Conservation (phyloP, 2,888 invertebrate genomes). For the Polylopha cassiicola region DNA sequence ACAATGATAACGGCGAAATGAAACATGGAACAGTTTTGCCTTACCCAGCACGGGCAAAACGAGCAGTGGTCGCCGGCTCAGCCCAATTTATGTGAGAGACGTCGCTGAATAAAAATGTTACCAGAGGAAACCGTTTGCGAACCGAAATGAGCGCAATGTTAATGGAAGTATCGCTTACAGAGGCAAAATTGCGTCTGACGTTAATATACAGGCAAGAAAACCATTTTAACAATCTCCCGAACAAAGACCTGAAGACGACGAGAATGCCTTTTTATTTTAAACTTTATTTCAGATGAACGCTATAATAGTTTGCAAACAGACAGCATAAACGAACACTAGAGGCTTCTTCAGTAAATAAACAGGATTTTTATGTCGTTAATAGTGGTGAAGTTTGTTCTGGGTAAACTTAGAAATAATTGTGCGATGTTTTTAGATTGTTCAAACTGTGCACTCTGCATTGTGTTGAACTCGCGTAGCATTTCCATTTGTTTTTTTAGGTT, state of each 20-base stretch:
- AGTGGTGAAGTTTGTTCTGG: too few species aligned
- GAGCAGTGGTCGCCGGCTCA: conserved; percentile 24
- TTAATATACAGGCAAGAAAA: conserved; percentile 10
- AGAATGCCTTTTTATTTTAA: background rate
- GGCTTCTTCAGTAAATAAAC: background rate
- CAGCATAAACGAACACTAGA: too few species aligned
- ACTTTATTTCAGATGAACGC: background rate
- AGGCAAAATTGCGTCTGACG: conserved; percentile 27
- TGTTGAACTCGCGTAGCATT: too few species aligned
- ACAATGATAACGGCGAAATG: conserved; percentile 30
- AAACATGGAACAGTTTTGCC: conserved; percentile 31
- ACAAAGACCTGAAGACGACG: conserved; percentile 1
- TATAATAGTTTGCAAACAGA: background rate
- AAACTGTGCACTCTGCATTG: background rate
- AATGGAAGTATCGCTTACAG: conserved; percentile 30
- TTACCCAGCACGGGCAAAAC: conserved; percentile 28
- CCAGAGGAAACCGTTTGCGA: conserved; percentile 27
- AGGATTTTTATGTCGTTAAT: background rate
- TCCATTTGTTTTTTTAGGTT: too few species aligned
- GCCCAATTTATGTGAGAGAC: conserved; percentile 38
- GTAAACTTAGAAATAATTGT: background rate
- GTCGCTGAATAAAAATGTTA: conserved; percentile 36
- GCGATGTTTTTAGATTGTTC: background rate
- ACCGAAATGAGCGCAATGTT: conserved; percentile 30
- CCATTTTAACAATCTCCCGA: background rate